A percentile compares a stretch with the other conserved stretches of the same genome.
Evolutionary conservation across 2,888 invertebrate genomes (phyloP).

Genomic region (Hypomecis atomaria): DNA sequence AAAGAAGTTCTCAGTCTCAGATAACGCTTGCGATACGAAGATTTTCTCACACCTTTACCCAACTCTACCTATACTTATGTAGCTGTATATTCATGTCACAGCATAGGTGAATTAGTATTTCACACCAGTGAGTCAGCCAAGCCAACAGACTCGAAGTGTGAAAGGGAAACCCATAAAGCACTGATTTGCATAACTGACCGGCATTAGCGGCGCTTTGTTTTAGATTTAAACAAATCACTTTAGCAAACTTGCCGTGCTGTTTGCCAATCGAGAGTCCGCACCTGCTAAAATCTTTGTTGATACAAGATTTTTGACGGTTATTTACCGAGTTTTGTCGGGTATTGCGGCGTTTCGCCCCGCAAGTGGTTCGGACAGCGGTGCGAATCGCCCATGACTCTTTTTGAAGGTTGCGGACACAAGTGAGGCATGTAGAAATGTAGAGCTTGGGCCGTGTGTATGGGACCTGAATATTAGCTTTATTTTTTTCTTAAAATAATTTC

Average conservation of each 20-base stretch:
- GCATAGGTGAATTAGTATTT: conserved; percentile 1
- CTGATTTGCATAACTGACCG: conserved; percentile 42
- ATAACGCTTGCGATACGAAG: too few relatives aligned
- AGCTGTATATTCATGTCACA: background rate
- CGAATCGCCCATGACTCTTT: too few relatives aligned
- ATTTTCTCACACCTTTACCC: too few relatives aligned
- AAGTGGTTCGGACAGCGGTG: too few relatives aligned
- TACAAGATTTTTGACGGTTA: conserved; percentile 12
- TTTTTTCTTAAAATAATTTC: too few relatives aligned
- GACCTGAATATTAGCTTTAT: too few relatives aligned
- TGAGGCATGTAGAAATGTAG: too few relatives aligned
- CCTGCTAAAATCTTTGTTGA: conserved; percentile 29
- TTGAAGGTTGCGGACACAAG: too few relatives aligned
- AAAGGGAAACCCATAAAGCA: conserved; percentile 45
- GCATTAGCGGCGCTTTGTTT: conserved; percentile 37
- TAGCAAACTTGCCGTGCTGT: conserved; percentile 32
- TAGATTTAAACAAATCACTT: conserved; percentile 42
- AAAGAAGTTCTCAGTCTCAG: too few relatives aligned
- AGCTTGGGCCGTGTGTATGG: background rate
- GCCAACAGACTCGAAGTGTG: conserved; percentile 22
- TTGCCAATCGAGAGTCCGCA: conserved; percentile 34
- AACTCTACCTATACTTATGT: background rate
- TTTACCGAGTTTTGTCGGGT: conserved; percentile 7
- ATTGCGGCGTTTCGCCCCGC: too few relatives aligned
- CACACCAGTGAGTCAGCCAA: conserved; percentile 15